Conservation (phyloP, 2,113 vertebrate genomes). For the Dicentrarchus labrax region DNA sequence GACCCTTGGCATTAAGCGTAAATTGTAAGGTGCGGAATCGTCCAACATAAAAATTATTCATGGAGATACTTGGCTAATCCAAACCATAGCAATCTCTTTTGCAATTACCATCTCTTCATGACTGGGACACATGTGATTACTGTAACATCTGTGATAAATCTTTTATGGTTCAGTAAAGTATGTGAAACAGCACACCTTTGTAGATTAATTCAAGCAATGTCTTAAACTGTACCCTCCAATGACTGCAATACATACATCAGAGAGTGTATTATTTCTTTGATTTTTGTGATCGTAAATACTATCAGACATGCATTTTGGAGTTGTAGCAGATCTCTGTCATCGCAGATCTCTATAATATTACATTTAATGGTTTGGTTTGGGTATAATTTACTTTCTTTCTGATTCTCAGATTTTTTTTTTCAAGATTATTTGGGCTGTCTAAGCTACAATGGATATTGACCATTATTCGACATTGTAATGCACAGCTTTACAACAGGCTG, state of each 20-base stretch:
- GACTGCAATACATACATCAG: neutral
- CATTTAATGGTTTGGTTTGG: neutral
- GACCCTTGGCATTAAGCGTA: neutral
- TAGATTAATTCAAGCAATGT: slow-evolving; percentile 4
- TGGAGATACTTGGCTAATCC: neutral
- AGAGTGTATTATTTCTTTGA: neutral
- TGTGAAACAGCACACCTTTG: neutral
- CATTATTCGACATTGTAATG: slow-evolving; percentile 50
- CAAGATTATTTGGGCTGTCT: slow-evolving; percentile 8
- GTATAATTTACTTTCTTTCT: neutral
- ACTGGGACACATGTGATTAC: neutral
- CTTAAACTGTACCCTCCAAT: neutral
- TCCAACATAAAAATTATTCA: neutral
- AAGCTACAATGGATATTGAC: neutral
- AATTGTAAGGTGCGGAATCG: neutral
- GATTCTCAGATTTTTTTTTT: neutral
- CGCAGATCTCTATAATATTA: neutral
- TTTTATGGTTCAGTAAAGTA: neutral
- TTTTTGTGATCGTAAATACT: neutral
- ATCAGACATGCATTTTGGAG: neutral
- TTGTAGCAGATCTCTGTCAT: slow-evolving; percentile 1
- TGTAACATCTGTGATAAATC: neutral
- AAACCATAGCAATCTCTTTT: neutral
- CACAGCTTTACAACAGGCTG: slow-evolving; percentile 39
- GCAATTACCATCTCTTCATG: neutral